Conservation (phyloP, 1,140 invertebrate genomes). For the Drosophila setifemur region DNA sequence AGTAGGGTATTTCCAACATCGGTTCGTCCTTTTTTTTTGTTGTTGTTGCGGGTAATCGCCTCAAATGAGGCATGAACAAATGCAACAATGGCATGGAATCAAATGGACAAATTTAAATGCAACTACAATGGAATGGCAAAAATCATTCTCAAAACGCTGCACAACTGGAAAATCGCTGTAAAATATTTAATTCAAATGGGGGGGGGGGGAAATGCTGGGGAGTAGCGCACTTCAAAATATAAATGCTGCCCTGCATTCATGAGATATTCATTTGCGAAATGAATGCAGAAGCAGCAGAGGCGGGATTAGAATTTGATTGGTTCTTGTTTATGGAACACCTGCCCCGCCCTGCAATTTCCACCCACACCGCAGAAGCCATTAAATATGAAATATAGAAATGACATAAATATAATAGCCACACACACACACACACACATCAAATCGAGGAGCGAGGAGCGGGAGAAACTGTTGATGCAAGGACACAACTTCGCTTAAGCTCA, state of each 20-base stretch:
- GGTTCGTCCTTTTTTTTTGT: neutral
- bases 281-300: slow-evolving; percentile 10
- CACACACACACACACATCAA: no score
- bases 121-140: slow-evolving; percentile 63
- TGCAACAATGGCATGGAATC: slow-evolving; percentile 28
- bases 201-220: no score
- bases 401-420: neutral
- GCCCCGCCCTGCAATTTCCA: neutral
- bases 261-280: slow-evolving; percentile 24
- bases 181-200: slow-evolving; percentile 40
- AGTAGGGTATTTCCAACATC: no score
- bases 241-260: slow-evolving; percentile 5
- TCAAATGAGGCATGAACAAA: slow-evolving; percentile 62
- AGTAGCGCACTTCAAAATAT: no score
- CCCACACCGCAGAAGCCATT: neutral
- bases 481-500: slow-evolving; percentile 30
- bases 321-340: neutral
- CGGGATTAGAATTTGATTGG: slow-evolving; percentile 35
- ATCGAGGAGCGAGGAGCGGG: neutral
- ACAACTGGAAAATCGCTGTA: slow-evolving; percentile 19
- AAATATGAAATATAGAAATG: neutral
- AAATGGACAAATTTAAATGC: slow-evolving; percentile 59
- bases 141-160: slow-evolving; percentile 52
- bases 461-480: neutral
- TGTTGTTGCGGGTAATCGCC: slow-evolving; percentile 41